Evolutionary conservation across 2,113 vertebrate genomes (phyloP), one percentile per base, ranked within the genome.

Genomic region (Chrysochloris asiatica): DNA sequence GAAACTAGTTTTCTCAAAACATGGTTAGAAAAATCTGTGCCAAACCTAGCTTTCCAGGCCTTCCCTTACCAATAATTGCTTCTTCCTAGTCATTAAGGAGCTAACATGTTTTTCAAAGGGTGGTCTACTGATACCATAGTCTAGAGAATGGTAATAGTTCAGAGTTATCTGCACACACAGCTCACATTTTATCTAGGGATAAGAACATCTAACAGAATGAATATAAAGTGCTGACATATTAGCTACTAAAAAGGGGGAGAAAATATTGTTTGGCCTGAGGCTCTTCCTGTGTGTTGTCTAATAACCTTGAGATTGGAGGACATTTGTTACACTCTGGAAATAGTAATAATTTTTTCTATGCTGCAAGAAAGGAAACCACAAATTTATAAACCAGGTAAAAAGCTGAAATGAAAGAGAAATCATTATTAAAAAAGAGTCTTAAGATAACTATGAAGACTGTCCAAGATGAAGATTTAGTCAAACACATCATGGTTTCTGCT

Each of bases 381-480:
- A 69, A 75, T 38, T 92, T 21, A 87, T 73, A 86, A 88, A 91
- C 6, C 54, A 79, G 94, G 83, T 63, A 84, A 73, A 90, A 86
- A 47, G 9, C 80, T 73, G 50, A 75, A 77, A 61, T 94, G 69
- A 92, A 88, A 78, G 45, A 7, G 10, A 80, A 95, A 86, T 86
- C 54, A 79, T 38, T 67, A 78, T 21, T 14, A 71, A 87, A 84
- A 88, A 45, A n/a, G 38, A 30, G 41, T 63, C 65, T 86, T 79
- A 80, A 80, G 61, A 83, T 76, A 85, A 89, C 61, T 65, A 4
- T n/a, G 30, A n/a, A 11, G 30, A 65, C 4, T 28, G 33, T 11
- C 33, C 30, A 13, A 65, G 30, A 65, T 33, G 61, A 30, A 30
- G 10, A 12, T 30, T 65, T 65, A 65, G 30, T 33, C 12, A 65